phyloP scores from a whole-genome alignment of 2,113 vertebrate species.

The Sitta europaea region DNA sequence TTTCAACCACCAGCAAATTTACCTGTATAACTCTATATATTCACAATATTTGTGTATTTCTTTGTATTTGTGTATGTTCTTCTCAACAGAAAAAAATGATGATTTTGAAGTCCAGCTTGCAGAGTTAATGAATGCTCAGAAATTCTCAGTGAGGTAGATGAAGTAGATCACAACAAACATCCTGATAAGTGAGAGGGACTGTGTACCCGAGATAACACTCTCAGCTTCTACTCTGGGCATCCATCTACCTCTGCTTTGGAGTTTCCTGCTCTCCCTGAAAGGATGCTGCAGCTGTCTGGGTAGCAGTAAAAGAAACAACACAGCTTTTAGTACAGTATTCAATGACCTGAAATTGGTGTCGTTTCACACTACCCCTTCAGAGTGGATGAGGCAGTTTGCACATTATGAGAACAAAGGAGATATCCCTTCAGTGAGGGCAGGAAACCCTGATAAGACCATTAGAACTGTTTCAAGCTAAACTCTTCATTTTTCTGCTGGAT shows the following conservation, averaged over 20 bases:
- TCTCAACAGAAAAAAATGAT: neutral
- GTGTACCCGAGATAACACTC: neutral
- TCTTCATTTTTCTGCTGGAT: neutral
- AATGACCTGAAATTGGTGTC: slow-evolving; percentile 12
- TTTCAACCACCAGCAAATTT: neutral
- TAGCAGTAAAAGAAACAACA: neutral
- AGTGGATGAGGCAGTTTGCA: neutral
- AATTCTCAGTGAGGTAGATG: neutral
- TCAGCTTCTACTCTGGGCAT: neutral
- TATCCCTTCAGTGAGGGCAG: neutral
- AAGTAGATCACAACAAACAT: neutral
- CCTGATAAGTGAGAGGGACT: neutral
- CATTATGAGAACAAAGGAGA: slow-evolving; percentile 18
- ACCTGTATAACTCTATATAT: neutral
- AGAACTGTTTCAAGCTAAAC: slow-evolving; percentile 1
- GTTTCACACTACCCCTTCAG: slow-evolving; percentile 19
- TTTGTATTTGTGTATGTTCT: neutral
- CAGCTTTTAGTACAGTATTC: neutral
- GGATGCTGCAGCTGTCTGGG: neutral
- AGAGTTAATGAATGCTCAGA: neutral
- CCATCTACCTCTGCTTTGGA: neutral
- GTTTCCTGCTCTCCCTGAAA: neutral
- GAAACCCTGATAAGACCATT: neutral
- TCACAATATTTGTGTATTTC: neutral
- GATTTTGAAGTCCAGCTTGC: neutral